Base-by-base conservation (phyloP, 2,113 vertebrate genomes). In the Pseudonaja textilis region DNA sequence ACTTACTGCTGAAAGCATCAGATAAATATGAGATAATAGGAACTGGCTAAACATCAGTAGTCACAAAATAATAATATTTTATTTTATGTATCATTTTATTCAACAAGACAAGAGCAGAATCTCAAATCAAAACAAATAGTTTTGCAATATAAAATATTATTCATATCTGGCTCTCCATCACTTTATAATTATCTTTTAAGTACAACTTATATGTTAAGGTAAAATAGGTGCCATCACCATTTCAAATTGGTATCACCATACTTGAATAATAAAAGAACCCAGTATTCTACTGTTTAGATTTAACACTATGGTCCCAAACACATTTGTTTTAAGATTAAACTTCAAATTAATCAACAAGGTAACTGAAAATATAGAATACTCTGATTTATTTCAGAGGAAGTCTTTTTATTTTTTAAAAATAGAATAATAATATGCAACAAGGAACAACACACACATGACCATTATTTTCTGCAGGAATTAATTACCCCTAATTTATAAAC, bases 391-490 rank as follows among this genome's bases (percentile, higher is more conserved):
- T 57, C 5, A 88, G 52, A 1, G 69, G 39, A 64, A 64, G 12
- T 69, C 1, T 64, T 52, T 42, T 57, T 50, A 50, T 50, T 50
- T 57, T 59, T 3, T 6, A 5, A 14, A n/a, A 12, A 74, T 34
- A 34, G 9, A 3, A n/a, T 20, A 69, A 54, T 0, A 20, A 34
- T 9, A 1, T 47, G 5, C 7, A 52, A 34, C 6, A 39, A 0
- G 42, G 20, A 18, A 0, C 18, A 26, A 1, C 8, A 29, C 5
- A 69, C 8, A 26, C 0, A 1, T 11, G 7, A 2, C 0, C 5
- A 57, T 2, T 23, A 26, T 92, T 23, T 54, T 74, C 42, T 2
- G 16, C 87, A 2, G 3, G 11, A 90, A 89, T 81, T 93, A 96
- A 95, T 93, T 25, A 10, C 85, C 29, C 92, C 52, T 26, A 90